Base-by-base conservation (phyloP, 2,113 vertebrate genomes). In the Tachycineta bicolor region DNA sequence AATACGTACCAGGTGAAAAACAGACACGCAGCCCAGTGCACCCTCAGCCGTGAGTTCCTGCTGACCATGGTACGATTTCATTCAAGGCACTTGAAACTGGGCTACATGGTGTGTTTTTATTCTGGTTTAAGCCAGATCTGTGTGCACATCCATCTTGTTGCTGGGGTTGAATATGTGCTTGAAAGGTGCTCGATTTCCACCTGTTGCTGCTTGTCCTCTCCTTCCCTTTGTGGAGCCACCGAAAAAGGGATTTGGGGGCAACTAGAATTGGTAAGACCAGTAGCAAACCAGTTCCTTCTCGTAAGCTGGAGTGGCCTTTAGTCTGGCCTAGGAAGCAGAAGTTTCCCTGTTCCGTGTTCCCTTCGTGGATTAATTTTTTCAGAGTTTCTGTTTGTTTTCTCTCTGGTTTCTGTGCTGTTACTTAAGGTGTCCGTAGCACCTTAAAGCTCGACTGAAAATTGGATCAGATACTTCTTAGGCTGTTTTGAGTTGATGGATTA, bases 91-190 rank as follows among this genome's bases (percentile, higher is more conserved):
- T 87, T 50, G 29, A 52, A 75, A 62, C 6, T 46, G 47, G 58
- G 7, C 77, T 62, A 20, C 11, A 5, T 34, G 41, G 29, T 41
- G 3, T 44, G 23, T 46, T 74, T 79, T 70, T n/a, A 16, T 71
- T 76, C 49, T 63, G 20, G 29, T 67, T 58, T 49, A 60, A 88
- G 41, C 22, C 22, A 17, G 11, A 17, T 56, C 10, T 82, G 3
- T 37, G 37, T 76, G 41, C 23, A 18, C 5, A 11, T 39, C n/a
- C 6, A 6, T 8, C 0, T 0, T 67, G 25, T 53, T 87, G 43
- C 33, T 78, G 15, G 14, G 31, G 4, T 81, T 64, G 44, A 55
- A 7, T 44, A 23, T 33, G 14, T 71, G 26, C 29, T 87, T 70
- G 39, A 41, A 69, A 63, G 55, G 23, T 44, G 46, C 16, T 83